These are phyloP conservation scores for Serripes groenlandicus DNA, from an alignment of 2,888 invertebrate genomes.

Conservation along the genomic window DNA sequence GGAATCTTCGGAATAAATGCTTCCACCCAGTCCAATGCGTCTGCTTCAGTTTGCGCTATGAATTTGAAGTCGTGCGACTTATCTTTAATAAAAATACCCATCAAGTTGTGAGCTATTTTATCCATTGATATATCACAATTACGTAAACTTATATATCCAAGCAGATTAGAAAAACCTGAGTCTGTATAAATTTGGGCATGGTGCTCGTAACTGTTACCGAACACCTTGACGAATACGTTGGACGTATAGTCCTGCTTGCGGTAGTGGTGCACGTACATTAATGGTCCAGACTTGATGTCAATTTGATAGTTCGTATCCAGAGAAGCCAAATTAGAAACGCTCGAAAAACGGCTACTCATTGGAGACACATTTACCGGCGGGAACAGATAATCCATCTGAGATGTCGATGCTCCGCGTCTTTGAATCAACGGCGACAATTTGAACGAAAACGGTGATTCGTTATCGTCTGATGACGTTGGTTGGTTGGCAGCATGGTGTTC, in stretches of 20 bases:
- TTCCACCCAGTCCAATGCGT: background rate
- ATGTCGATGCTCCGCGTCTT: too few species aligned
- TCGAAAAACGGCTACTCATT: too few species aligned
- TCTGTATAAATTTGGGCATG: conserved; percentile 25
- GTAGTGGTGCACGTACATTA: background rate
- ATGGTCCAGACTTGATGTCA: background rate
- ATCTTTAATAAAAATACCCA: background rate
- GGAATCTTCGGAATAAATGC: background rate
- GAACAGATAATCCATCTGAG: too few species aligned
- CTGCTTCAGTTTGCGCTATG: background rate
- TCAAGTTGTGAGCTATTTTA: background rate
- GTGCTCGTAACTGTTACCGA: conserved; percentile 23
- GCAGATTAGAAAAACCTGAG: background rate
- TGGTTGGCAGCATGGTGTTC: too few species aligned
- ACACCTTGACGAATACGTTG: conserved; percentile 4
- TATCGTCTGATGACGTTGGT: too few species aligned
- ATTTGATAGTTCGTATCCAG: too few species aligned
- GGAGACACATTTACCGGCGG: too few species aligned
- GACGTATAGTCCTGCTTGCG: background rate
- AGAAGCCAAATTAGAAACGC: too few species aligned
- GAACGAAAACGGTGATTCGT: too few species aligned
- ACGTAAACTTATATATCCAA: conserved; percentile 14
- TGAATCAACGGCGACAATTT: too few species aligned
- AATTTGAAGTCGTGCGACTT: background rate
- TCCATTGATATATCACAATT: conserved; percentile 1